Base-by-base conservation (phyloP, 2,797 vertebrate species). In the Iguana delicatissima region DNA sequence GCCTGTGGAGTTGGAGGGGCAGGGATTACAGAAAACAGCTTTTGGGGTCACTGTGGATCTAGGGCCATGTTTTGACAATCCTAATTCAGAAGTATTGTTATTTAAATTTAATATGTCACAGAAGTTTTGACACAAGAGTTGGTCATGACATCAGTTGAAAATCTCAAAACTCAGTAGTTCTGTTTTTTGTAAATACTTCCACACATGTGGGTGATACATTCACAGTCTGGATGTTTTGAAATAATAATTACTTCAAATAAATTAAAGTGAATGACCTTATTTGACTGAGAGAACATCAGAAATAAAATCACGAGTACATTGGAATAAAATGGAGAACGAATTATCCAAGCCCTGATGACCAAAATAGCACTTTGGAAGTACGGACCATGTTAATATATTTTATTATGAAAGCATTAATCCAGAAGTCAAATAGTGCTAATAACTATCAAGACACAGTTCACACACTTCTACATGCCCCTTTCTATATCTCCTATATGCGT, bases 121-220 rank as follows among this genome's bases (percentile, higher is more conserved):
- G 6, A 4, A 59, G 52, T 91, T 91, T 46, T 38, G 84, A 6
- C 8, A n/a, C 77, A 88, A 84, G 77, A 26, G 6, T 46, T 90
- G n/a, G 4, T 32, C 16, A 9, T 82, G 18, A 18, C 29, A 76
- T 72, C 24, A 42, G 16, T 29, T 85, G 87, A 91, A 52, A 81
- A 50, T 52, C 42, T 9, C 2, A 1, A 1, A 80, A 89, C 90
- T 91, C 87, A 88, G 3, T 79, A 90, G 73, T 46, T 88, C 72
- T 88, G 5, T 85, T 92, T 2, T 59, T 38, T 83, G 59, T 64
- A 22, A 46, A n/a, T 59, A 55, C 46, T 10, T 20, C 32, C 26
- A 32, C 50, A 52, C 5, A 55, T 22, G 5, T 59, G 55, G 29
- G 32, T 57, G 32, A 32, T 22, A 22, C 52, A 57, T 20, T 9